Evolutionary conservation across 1,140 invertebrate genomes (phyloP), one percentile per base, ranked within the genome.

Genomic region (Pogonognathellus flavescens): DNA sequence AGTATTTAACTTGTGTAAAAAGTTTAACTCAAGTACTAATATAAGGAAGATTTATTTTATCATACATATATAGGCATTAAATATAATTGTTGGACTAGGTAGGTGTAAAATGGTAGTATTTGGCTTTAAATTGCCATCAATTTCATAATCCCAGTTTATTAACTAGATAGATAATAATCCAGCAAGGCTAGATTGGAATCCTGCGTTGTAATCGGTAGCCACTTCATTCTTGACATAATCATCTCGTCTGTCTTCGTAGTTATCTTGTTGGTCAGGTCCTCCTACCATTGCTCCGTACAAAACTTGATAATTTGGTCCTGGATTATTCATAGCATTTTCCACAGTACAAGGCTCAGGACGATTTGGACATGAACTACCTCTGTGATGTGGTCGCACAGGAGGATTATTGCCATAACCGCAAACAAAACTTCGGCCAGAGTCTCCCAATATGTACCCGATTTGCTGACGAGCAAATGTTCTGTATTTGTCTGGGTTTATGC

Each of bases 221-320:
- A 93, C 92, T 85, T 93, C 92, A n/a, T 92, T 93, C 85, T 92
- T 92, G 7, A 92, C 89, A 86, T 91, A 92, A 31, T 93, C 92
- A 82, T 92, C 90, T 80, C 93, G 89, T 13, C 85, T 86, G 87
- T 93, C 93, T 31, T 90, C 89, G 88, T 92, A 93, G 55, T 91
- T 87, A 82, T 93, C 93, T 55, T 91, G 91, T 80, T 91, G 90
- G 87, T 93, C 91, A 0, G 93, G 93, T 3, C 93, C 93, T 8
- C 92, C 93, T 10, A 93, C 93, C 50, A 93, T 87, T 49, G 93
- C 93, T 0, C 93, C 93, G 83, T 91, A 91, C 0, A 93, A 89
- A 7, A 92, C 90, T 87, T 93, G 92, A 1, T 92, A 92, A 89
- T 93, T 93, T 0, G 91, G 89, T 5, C 89, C 89, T 49, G 90